Percentiles rank a stretch among this genome's conserved stretches.
Conservation (phyloP, 2,888 invertebrate species). For the Caenorhabditis sp. region DNA sequence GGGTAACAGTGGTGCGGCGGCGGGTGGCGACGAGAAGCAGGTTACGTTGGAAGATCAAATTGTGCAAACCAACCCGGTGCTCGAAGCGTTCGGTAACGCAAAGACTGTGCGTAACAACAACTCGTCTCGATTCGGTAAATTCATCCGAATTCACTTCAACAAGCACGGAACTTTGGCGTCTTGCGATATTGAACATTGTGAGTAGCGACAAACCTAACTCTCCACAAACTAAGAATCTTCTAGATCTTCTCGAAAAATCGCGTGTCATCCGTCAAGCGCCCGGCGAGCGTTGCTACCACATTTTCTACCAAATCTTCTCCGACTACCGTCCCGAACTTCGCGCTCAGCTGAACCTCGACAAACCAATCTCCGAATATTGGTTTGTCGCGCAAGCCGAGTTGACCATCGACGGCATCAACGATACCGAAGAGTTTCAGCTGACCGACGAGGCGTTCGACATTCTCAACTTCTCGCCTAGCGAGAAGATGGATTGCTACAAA, state of each 20-base stretch:
- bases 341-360: slow-evolving; percentile 58
- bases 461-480: slow-evolving; percentile 94
- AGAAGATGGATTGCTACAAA: slow-evolving; percentile 96
- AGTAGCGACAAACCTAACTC: slow-evolving; percentile 76
- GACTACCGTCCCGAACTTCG: slow-evolving; percentile 55
- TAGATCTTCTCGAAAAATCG: slow-evolving; percentile 98
- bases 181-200: slow-evolving; percentile 99
- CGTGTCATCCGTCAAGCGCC: slow-evolving; percentile 99
- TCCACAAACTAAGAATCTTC: too few relatives aligned
- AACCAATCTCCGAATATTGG: slow-evolving; percentile 63
- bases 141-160: slow-evolving; percentile 99
- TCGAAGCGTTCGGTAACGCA: slow-evolving; percentile 99
- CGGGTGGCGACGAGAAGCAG: slow-evolving; percentile 66
- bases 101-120: slow-evolving; percentile 99
- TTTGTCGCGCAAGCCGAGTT: slow-evolving; percentile 94
- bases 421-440: slow-evolving; percentile 82
- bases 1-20: slow-evolving; percentile 15
- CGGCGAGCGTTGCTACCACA: slow-evolving; percentile 98
- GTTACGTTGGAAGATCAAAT: slow-evolving; percentile 98
- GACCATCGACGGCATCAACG: slow-evolving; percentile 90
- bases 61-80: slow-evolving; percentile 98
- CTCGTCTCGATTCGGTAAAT: slow-evolving; percentile 99
- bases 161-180: slow-evolving; percentile 98
- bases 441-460: slow-evolving; percentile 89
- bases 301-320: slow-evolving; percentile 92